Evolutionary conservation across 2,888 invertebrate species (phyloP), one percentile per base, ranked within the genome.

Genomic region (Pristionchus exspectatus): DNA sequence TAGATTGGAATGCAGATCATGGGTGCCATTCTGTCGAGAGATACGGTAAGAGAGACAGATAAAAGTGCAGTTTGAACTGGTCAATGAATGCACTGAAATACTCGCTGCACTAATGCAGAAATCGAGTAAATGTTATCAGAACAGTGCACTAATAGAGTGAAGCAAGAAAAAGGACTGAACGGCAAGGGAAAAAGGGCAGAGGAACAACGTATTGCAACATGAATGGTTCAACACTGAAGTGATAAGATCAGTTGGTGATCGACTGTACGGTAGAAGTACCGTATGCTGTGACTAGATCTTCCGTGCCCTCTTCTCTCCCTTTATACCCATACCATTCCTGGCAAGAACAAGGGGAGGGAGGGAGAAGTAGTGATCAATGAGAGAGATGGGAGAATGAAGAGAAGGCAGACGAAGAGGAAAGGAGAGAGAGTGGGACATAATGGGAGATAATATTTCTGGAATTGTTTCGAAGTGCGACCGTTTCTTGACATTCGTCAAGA

Each of bases 401-500:
- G 87, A 87, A 69, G n/a, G 7, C 5, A 50, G 69, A 66, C 44
- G 44, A n/a, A 50, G n/a, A 87, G 69, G 14, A 38, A 69, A 27
- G 50, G 33, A 27, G 50, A 30, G 44, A 50, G 69, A 66, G 21
- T 21, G 33, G 69, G 50, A 50, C 7, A 18, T 50, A 12, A 14
- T 33, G 85, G 59, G 77, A 24, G 59, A 85, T 33, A 16, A 83
- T 50, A 33, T 24, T 83, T 56, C 74, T 74, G 74, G 38, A 38
- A 38, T 74, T 74, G 74, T 74, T 74, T 74, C 38, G 27, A 50
- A 81, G 50, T 56, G 84, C 84, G 84, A 85, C 84, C 38, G 84
- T 85, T 59, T 59, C 33, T 59, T 85, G 84, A 85, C 84, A 85
- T 10, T 83, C 56, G 83, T 85, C 84, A 85, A 85, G 84, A 85